Evolutionary conservation across 2,888 invertebrate species (phyloP).

Genomic region (Axea sp.): DNA sequence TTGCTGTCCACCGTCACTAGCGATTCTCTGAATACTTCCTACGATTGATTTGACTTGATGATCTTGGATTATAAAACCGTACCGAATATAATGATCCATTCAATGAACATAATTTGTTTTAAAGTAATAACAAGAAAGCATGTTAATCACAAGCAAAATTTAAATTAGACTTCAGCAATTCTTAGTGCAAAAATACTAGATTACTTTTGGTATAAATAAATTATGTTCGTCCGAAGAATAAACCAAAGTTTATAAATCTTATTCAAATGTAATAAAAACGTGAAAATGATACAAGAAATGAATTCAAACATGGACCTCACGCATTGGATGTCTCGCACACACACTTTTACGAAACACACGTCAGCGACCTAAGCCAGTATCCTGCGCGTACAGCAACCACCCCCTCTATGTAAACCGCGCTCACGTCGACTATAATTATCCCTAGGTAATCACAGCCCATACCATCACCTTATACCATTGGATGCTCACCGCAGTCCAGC

Average conservation of each 20-base stretch:
- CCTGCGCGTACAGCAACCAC: conserved; percentile 60
- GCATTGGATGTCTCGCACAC: conserved; percentile 32
- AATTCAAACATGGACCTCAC: conserved; percentile 57
- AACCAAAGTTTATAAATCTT: conserved; percentile 46
- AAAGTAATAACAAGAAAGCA: conserved; percentile 21
- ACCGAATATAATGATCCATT: conserved; percentile 11
- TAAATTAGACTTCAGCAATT: conserved; percentile 35
- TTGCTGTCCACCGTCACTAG: conserved; percentile 66
- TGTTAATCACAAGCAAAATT: conserved; percentile 21
- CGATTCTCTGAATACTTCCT: conserved; percentile 49
- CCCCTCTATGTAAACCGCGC: conserved; percentile 62
- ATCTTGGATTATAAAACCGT: conserved; percentile 18
- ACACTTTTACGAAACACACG: conserved; percentile 40
- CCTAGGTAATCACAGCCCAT: conserved; percentile 78
- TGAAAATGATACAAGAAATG: conserved; percentile 51
- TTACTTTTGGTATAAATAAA: conserved; percentile 37
- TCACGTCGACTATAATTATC: conserved; percentile 78
- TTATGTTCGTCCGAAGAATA: conserved; percentile 14
- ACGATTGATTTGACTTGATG: conserved; percentile 49
- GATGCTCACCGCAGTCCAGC: conserved; percentile 78
- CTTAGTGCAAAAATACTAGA: conserved; percentile 19
- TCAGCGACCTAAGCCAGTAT: conserved; percentile 47
- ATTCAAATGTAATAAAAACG: conserved; percentile 48
- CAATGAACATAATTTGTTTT: conserved; percentile 18
- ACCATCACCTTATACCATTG: conserved; percentile 72